Evolutionary conservation across 1,140 invertebrate genomes (phyloP).

Genomic region (Pachypeltis micranthus): DNA sequence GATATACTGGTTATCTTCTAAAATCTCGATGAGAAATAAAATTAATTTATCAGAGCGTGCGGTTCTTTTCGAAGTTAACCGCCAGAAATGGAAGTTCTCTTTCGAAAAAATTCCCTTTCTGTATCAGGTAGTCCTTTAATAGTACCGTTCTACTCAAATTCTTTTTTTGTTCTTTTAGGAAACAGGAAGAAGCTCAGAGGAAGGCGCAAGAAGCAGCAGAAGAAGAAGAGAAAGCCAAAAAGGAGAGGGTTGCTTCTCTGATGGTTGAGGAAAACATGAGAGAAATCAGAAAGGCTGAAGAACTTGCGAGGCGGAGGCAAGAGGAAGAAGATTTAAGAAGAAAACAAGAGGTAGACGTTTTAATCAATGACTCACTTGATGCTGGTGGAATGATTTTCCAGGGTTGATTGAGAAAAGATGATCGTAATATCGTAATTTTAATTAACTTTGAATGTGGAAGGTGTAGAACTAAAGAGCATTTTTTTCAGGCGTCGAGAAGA

Average conservation of each 20-base stretch:
- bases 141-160: background rate
- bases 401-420: too few species aligned
- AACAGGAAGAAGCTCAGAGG: conserved; percentile 38
- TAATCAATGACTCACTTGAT: too few species aligned
- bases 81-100: conserved; percentile 33
- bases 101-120: conserved; percentile 5
- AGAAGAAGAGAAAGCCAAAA: conserved; percentile 32
- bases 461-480: too few species aligned
- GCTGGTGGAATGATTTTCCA: too few species aligned
- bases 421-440: too few species aligned
- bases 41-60: too few species aligned
- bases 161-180: conserved; percentile 25
- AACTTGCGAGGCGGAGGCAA: conserved; percentile 37
- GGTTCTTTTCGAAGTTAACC: too few species aligned
- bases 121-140: background rate
- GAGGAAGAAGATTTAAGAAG: conserved; percentile 40
- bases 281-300: conserved; percentile 33
- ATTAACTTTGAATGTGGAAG: too few species aligned
- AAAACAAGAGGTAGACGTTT: conserved; percentile 24
- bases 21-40: too few species aligned
- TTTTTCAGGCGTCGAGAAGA: conserved; percentile 20
- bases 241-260: conserved; percentile 19
- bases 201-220: conserved; percentile 29
- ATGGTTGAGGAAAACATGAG: conserved; percentile 37
- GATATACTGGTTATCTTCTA: too few species aligned